Percentiles rank a stretch among this genome's conserved stretches.
These are phyloP conservation scores for Myrmophylax atrothorax DNA, from an alignment of 2,113 vertebrate species.

Conservation along the genomic window DNA sequence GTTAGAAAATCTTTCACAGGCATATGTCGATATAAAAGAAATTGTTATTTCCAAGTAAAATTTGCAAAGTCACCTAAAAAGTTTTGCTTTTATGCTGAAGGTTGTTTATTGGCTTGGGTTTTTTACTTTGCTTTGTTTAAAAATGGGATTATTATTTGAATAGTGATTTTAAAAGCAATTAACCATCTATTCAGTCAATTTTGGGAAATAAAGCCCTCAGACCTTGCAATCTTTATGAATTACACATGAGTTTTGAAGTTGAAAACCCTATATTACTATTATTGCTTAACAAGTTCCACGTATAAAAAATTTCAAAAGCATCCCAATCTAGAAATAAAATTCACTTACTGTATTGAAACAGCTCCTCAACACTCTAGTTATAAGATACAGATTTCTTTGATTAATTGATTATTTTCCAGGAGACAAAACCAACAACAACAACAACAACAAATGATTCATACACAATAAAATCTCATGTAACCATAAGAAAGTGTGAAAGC, in stretches of 20 bases:
- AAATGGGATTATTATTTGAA: neutral
- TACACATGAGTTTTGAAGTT: neutral
- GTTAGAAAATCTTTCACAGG: neutral
- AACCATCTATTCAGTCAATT: neutral
- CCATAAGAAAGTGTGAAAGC: neutral
- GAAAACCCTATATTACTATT: fast-evolving
- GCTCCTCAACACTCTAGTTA: fast-evolving
- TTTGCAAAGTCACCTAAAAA: neutral
- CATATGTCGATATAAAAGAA: neutral
- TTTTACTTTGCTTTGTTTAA: neutral
- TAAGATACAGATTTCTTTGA: neutral
- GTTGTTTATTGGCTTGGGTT: fast-evolving
- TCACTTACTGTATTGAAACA: neutral
- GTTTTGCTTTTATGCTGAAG: neutral
- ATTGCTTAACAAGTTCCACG: neutral
- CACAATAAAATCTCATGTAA: neutral
- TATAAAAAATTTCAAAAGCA: neutral
- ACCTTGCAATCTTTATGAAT: fast-evolving
- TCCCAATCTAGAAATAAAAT: neutral
- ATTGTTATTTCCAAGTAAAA: neutral
- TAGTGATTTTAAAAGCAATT: neutral
- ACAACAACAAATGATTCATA: neutral
- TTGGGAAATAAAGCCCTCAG: neutral
- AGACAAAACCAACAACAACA: neutral
- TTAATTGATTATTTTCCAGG: neutral